Base-by-base conservation (phyloP, 2,888 invertebrate genomes). In the Eubasilissa splendida region DNA sequence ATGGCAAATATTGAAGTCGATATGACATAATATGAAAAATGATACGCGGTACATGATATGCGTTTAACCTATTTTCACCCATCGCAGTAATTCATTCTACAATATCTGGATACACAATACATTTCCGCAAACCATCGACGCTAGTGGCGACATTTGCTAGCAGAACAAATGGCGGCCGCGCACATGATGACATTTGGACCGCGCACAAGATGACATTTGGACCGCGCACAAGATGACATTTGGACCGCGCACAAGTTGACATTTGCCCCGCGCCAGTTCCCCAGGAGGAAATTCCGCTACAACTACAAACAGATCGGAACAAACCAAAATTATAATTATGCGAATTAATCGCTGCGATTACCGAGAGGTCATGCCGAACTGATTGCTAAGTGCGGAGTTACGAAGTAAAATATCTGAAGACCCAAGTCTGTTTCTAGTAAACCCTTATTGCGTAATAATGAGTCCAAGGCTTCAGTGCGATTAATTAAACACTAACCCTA, bases 161-260 rank as follows among this genome's bases (percentile, higher is more conserved):
- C 42, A 50, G 8, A 22, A 22, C 22, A 22, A 71, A 71, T 71
- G 71, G 54, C 71, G 56, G 22, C 56, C 54, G 56, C 10, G 68
- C 52, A 52, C 52, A n/a, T n/a, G 14, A 22, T 71, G 71, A 71
- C 71, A 56, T 71, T 71, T 54, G 12, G 8, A 33, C 50, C 42
- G 71, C 31, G 42, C 54, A 33, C 42, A 54, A 54, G 3, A n/a
- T 71, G 71, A 54, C 71, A 71, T 71, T 71, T 56, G 71, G 60
- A 60, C 56, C 54, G 56, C 10, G 68, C 52, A 52, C 52, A n/a
- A n/a, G 14, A 22, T 71, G 71, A 71, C 71, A 56, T 71, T 71
- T 54, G 12, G 8, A 33, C 50, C 42, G 71, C 31, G 42, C 54
- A 33, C 42, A 54, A 54, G 3, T 31, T 71, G 71, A 54, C 71